These are phyloP conservation scores for Anser brachyrhynchus DNA, from an alignment of 2,113 vertebrate genomes.

Conservation along the genomic window DNA sequence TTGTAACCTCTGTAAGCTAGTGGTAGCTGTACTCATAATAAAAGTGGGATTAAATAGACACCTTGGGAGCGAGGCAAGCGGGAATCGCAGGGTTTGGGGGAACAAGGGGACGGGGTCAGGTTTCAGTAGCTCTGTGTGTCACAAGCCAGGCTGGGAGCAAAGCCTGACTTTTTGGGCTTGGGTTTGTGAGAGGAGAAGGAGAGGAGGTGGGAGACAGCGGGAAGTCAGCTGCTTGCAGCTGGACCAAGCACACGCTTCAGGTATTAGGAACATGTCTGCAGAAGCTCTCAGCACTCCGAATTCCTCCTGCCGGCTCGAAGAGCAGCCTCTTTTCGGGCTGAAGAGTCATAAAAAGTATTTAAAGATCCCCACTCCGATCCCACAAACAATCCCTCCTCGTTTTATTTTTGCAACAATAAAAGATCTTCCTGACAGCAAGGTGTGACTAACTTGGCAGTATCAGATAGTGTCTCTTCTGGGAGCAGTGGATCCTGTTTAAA, in stretches of 20 bases:
- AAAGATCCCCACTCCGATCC: not conserved
- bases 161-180: not conserved
- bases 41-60: slow-evolving; percentile 40
- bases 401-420: slow-evolving; percentile 20
- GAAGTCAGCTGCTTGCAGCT: slow-evolving; percentile 16
- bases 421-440: not conserved
- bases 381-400: not conserved
- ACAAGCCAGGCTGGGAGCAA: not conserved
- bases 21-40: not conserved
- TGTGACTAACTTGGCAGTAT: not conserved
- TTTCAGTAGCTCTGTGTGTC: not conserved
- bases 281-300: not conserved
- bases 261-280: not conserved
- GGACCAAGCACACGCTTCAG: slow-evolving; percentile 8
- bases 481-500: not conserved
- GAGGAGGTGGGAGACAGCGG: slow-evolving; percentile 1
- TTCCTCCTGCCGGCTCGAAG: slow-evolving; percentile 10
- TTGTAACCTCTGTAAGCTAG: not conserved
- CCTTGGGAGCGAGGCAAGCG: slow-evolving; percentile 1
- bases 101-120: not conserved
- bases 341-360: not conserved
- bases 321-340: slow-evolving; percentile 17
- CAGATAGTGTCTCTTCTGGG: not conserved
- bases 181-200: not conserved
- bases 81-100: not conserved